A percentile compares a stretch with the other conserved stretches of the same genome.
Conservation (phyloP, 2,797 vertebrate genomes). For the Clarias fuscus region DNA sequence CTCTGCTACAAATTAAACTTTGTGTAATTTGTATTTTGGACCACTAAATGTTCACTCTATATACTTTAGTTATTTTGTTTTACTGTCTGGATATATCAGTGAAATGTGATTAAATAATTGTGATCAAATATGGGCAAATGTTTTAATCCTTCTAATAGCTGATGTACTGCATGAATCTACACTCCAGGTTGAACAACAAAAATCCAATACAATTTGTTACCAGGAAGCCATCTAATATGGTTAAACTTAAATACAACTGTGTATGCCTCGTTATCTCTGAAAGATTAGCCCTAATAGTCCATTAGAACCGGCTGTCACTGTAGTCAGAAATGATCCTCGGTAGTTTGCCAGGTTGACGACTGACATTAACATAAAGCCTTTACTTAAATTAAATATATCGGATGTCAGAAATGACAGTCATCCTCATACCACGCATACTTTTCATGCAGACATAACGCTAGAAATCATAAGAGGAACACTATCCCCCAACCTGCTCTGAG, state of each 20-base stretch:
- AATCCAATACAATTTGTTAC: background rate
- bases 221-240: background rate
- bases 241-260: background rate
- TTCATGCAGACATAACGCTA: background rate
- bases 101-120: background rate
- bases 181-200: background rate
- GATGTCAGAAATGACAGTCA: background rate
- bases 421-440: background rate
- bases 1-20: too few species aligned
- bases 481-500: slow-evolving; percentile 48
- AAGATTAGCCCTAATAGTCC: background rate
- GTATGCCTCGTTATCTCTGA: background rate
- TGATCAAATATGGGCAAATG: background rate
- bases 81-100: background rate
- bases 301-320: background rate
- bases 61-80: too few species aligned
- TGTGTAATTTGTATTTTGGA: too few species aligned
- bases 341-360: background rate
- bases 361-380: background rate
- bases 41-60: too few species aligned
- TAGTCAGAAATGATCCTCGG: background rate
- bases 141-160: background rate
- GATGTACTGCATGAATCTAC: background rate
- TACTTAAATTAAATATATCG: background rate
- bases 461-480: background rate